phyloP scores from a whole-genome alignment of 1,140 invertebrate species.

The Metopolophium dirhodum region DNA sequence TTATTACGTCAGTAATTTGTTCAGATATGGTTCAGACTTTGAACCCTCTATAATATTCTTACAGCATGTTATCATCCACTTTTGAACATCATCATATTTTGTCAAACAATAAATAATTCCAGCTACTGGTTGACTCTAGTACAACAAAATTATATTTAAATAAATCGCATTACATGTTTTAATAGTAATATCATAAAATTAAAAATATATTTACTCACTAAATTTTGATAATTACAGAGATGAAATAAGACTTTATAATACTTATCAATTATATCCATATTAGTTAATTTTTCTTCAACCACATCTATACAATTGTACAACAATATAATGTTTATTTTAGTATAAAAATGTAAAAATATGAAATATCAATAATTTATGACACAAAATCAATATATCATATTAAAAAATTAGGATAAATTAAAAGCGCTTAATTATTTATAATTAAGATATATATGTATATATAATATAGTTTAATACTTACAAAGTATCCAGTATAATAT shows the following conservation, averaged over 20 bases:
- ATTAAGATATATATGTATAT: background rate
- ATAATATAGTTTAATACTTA: background rate
- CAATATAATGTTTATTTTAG: background rate
- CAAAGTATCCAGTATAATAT: conserved; percentile 43
- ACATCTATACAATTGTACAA: background rate
- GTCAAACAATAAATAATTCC: conserved; percentile 41
- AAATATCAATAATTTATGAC: background rate
- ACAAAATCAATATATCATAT: background rate
- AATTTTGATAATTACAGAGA: conserved; percentile 5
- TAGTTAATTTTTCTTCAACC: conserved; percentile 55
- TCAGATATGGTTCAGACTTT: conserved; percentile 4
- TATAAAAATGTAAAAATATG: background rate
- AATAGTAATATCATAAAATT: background rate
- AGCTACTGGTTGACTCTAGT: conserved; percentile 35
- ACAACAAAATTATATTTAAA: background rate
- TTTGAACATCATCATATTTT: conserved; percentile 41
- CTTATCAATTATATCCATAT: conserved; percentile 35
- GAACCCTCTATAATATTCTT: background rate
- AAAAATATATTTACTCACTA: background rate
- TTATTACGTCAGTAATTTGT: conserved; percentile 42
- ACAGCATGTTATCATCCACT: conserved; percentile 33
- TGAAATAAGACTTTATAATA: conserved; percentile 44
- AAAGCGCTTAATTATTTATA: background rate
- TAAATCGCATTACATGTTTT: background rate
- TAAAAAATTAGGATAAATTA: background rate